Base-by-base conservation (phyloP, 1,140 invertebrate genomes). In the Protaetia brevitarsis region DNA sequence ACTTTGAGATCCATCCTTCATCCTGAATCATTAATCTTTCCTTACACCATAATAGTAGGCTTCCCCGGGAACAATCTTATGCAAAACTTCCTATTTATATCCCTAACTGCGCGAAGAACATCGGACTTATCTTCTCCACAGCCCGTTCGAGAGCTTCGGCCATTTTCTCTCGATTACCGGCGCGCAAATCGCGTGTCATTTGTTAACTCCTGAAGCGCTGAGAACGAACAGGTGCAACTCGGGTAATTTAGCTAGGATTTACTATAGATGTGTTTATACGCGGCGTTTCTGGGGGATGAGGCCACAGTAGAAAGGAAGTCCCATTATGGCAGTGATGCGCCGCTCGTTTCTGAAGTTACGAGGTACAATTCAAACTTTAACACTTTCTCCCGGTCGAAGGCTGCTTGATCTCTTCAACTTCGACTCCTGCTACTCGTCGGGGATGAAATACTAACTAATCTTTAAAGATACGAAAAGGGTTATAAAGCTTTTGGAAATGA, bases 181-280 rank as follows among this genome's bases (percentile, higher is more conserved):
- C 13, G 41, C 72, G 69, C 70, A 76, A 76, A 76, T 76, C 74
- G 74, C 73, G 67, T 73, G 74, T 74, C 74, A 76, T 76, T 76
- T 76, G 74, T 76, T 73, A 73, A 69, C 69, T 72, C 67, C 66
- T 66, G 71, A 62, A 70, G 71, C 72, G 72, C 68, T 73, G 74
- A 70, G 73, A 75, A 73, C 60, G 68, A 70, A 69, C 74, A 75
- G 72, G 74, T 75, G 74, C 69, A 69, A 57, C 45, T 65, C 51
- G 64, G 65, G 73, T 71, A 74, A 75, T 75, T 75, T 75, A 71
- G 74, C 66, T 69, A 69, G 74, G 74, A 76, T 76, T 76, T 76
- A 76, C 71, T 72, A 71, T 66, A 64, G 27, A 11, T 59, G 57
- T 59, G 26, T 59, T 21, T n/a, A n/a, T n/a, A n/a, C n/a, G n/a